Evolutionary conservation across 2,797 vertebrate species (phyloP), one percentile per base, ranked within the genome.

Genomic region (Anniella stebbinsi): DNA sequence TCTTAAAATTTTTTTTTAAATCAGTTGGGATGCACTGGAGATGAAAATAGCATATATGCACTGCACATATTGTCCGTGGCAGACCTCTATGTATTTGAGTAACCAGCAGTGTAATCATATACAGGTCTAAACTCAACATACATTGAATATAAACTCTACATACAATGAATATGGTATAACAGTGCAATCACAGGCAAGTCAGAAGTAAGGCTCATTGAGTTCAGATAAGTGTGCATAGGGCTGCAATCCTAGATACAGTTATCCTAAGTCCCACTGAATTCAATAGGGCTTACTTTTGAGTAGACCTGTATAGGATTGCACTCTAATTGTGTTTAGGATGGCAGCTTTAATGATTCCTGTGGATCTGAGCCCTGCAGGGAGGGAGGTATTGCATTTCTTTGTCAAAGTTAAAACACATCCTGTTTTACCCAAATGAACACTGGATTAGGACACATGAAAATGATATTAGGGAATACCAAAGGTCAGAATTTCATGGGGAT

Each of bases 401-500:
- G 23, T 88, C 17, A 69, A 38, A 36, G 60, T 76, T 72, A 84
- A 76, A 84, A 67, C 30, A 90, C 13, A 73, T 21, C 36, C 57
- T 30, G 41, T 63, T 81, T 75, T 75, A 86, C 33, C 57, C 75
- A 75, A 73, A 72, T n/a, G 76, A 54, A 89, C 21, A 63, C 7
- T 36, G 57, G 41, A 30, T 67, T 81, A 57, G 12, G 45, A 45
- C 45, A 86, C 38, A 82, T 75, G 70, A 18, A 81, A 86, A 81
- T 51, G 21, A 66, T 63, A 86, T 51, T 85, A 72, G n/a, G 25
- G 13, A 63, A 90, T 75, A 66, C 41, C 89, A 90, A 90, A 80
- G 88, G 77, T 81, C 70, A 87, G 54, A 15, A 48, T 86, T 85
- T 89, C n/a, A 25, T 70, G 45, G 57, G 77, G 66, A 73, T 90